Evolutionary conservation across 2,888 invertebrate species (phyloP).

Genomic region (Schrankia costaestrigalis): DNA sequence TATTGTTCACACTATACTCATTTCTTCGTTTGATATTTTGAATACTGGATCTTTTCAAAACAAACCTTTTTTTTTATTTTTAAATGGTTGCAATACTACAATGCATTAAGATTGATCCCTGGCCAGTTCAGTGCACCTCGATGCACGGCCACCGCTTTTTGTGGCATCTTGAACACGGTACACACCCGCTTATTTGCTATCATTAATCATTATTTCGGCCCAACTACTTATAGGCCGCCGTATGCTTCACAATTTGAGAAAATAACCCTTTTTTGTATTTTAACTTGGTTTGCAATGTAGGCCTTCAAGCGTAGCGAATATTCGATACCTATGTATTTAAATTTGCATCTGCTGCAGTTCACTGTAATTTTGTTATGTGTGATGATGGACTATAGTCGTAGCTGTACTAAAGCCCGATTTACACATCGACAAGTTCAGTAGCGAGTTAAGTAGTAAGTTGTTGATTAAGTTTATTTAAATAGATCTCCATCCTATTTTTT

Average conservation of each 20-base stretch:
- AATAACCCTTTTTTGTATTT: constrained; percentile 76
- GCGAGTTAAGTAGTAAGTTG: too few species aligned
- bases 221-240: constrained; percentile 57
- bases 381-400: too few species aligned
- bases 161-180: constrained; percentile 46
- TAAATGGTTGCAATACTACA: constrained; percentile 25
- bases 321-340: constrained; percentile 37
- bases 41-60: constrained; percentile 1
- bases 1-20: too few species aligned
- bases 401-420: too few species aligned
- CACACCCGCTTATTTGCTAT: constrained; percentile 80
- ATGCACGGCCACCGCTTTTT: constrained; percentile 59
- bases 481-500: too few species aligned
- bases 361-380: neutral
- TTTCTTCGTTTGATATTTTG: too few species aligned
- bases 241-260: constrained; percentile 71
- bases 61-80: constrained; percentile 27
- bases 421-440: too few species aligned
- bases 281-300: constrained; percentile 48
- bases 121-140: constrained; percentile 62
- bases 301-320: constrained; percentile 48
- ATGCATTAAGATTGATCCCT: constrained; percentile 31
- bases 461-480: too few species aligned
- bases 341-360: neutral
- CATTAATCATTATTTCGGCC: constrained; percentile 80